A percentile compares a stretch with the other conserved stretches of the same genome.
These are phyloP conservation scores for Xestia rhomboidea DNA, from an alignment of 2,888 invertebrate species.

Conservation along the genomic window DNA sequence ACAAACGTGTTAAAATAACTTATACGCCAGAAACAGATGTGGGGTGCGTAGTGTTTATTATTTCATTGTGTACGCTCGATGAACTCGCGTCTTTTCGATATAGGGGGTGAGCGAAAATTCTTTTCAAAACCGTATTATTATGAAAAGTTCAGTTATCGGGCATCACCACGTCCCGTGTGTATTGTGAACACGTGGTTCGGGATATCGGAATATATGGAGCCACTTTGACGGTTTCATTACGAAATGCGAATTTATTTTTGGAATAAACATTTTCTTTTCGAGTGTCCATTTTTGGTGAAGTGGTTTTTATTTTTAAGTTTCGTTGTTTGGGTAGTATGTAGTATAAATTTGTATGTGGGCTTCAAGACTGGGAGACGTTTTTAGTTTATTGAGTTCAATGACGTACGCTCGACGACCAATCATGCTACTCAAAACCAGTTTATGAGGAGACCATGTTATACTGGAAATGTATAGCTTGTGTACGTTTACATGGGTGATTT, in stretches of 20 bases:
- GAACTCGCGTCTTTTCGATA: slow-evolving; percentile 67
- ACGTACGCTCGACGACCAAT: no score
- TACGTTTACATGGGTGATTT: not conserved
- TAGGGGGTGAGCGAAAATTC: slow-evolving; percentile 66
- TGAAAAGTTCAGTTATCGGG: slow-evolving; percentile 58
- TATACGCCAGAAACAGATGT: slow-evolving; percentile 67
- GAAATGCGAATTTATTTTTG: slow-evolving; percentile 54
- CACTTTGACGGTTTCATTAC: slow-evolving; percentile 53
- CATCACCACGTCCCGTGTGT: slow-evolving; percentile 57
- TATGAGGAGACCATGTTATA: no score
- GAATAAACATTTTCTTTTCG: slow-evolving; percentile 39
- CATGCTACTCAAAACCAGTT: no score
- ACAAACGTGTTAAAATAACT: slow-evolving; percentile 70
- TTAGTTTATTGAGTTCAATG: not conserved
- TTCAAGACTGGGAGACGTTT: not conserved
- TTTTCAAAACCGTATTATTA: slow-evolving; percentile 62
- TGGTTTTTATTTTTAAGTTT: slow-evolving; percentile 32
- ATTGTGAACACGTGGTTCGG: slow-evolving; percentile 57
- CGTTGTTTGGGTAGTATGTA: not conserved
- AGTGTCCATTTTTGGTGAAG: slow-evolving; percentile 29
- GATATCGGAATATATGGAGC: slow-evolving; percentile 54
- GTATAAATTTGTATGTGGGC: not conserved
- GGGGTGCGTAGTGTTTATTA: slow-evolving; percentile 75
- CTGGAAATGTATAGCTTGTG: no score
- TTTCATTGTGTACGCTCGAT: slow-evolving; percentile 75